phyloP scores from a whole-genome alignment of 2,113 vertebrate species.

The Gallinago undulata region DNA sequence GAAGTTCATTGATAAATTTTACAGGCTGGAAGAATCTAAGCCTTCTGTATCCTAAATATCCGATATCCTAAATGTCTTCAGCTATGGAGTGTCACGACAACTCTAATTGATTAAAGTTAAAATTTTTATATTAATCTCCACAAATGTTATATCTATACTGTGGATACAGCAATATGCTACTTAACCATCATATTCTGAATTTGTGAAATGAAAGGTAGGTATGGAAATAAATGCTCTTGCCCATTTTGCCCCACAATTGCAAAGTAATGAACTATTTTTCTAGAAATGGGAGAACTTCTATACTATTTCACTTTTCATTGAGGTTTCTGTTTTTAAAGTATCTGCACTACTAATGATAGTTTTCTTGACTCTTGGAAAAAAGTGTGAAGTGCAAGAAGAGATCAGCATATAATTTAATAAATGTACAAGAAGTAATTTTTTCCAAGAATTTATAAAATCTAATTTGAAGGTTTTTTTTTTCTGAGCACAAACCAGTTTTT shows the following conservation, averaged over 20 bases:
- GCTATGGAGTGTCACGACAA: neutral
- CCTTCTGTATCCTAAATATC: neutral
- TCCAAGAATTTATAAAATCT: neutral
- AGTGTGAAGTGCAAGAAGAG: neutral
- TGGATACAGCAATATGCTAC: neutral
- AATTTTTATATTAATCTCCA: neutral
- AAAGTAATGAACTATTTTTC: neutral
- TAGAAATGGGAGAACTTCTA: neutral
- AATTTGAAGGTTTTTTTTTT: neutral
- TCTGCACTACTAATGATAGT: neutral
- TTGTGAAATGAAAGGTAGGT: neutral
- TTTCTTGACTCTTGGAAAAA: neutral
- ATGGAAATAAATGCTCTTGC: neutral
- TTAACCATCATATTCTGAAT: neutral
- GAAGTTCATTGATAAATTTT: neutral
- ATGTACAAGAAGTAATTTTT: neutral
- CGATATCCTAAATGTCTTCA: neutral
- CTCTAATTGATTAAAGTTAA: neutral
- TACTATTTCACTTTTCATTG: neutral
- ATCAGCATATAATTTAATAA: neutral
- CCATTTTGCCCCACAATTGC: neutral
- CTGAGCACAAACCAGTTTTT: neutral
- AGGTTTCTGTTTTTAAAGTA: neutral
- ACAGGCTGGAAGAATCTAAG: neutral
- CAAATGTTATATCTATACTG: neutral